Evolutionary conservation across 2,113 vertebrate species (phyloP).

Genomic region (Poecile atricapillus): DNA sequence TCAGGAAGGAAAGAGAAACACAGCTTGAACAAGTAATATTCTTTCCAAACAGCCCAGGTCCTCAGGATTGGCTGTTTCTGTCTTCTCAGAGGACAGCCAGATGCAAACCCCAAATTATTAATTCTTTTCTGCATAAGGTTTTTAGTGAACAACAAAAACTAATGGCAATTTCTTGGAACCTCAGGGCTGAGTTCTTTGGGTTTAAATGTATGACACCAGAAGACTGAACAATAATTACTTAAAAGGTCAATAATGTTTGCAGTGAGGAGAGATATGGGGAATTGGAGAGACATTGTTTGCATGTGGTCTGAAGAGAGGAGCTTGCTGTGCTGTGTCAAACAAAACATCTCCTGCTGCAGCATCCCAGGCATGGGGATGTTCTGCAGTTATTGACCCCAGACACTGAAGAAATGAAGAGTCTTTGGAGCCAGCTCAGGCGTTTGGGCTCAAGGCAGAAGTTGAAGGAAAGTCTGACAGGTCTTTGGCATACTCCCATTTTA

Average conservation of each 20-base stretch:
- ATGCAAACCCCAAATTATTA: background rate
- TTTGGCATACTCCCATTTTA: background rate
- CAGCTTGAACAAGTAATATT: background rate
- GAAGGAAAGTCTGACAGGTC: background rate
- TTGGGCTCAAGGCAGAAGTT: background rate
- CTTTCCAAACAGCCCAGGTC: background rate
- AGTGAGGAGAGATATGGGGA: background rate
- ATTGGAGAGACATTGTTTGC: background rate
- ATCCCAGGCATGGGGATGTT: background rate
- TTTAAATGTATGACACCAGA: background rate
- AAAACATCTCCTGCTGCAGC: background rate
- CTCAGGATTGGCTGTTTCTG: background rate
- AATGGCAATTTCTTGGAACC: background rate
- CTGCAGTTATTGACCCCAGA: background rate
- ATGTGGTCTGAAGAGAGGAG: background rate
- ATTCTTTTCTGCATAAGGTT: background rate
- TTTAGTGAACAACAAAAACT: background rate
- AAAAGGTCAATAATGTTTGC: background rate
- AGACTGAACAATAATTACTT: background rate
- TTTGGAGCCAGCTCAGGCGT: background rate
- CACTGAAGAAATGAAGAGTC: background rate
- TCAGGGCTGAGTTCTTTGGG: background rate
- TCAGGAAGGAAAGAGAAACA: background rate
- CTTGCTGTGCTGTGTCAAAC: background rate
- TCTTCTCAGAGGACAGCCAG: background rate